Evolutionary conservation across 2,113 vertebrate genomes (phyloP), one percentile per base, ranked within the genome.

Genomic region (Motacilla alba): DNA sequence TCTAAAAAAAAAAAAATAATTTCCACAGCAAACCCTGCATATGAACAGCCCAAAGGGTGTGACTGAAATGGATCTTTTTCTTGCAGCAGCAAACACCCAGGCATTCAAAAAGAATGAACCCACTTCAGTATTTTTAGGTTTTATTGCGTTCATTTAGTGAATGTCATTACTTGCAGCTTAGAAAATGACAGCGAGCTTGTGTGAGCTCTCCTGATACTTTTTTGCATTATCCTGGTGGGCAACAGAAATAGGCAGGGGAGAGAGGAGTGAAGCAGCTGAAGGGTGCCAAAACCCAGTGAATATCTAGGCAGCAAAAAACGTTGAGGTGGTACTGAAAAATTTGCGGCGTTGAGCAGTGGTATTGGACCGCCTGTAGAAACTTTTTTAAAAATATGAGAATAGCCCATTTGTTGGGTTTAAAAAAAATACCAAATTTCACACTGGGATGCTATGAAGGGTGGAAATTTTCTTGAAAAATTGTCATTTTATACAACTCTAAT

Each of bases 401-500:
- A 90, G 83, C 60, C 94, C 49, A 13, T 96, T 96, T 93, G 83
- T 90, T 92, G 66, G 12, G 15, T 91, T 96, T 88, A 50, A 55
- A 95, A 91, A 95, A 96, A 81, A 75, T 23, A 94, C 27, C 86
- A 63, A 52, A 80, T 92, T 96, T 92, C 94, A 93, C 79, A 90
- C 85, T 81, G 93, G 85, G 85, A 75, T 94, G 92, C 76, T 95
- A 94, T 78, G 94, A 97, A 96, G 92, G 79, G 83, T 94, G 79
- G 93, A 96, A 94, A 95, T 96, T 95, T 96, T 96, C 95, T 96
- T 92, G 92, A 96, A 96, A 96, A 97, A 93, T 94, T 94, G 82
- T 94, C 92, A 93, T 96, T 97, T 97, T 96, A 96, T 92, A 93
- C 93, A 94, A 95, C 92, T 94, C 90, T 97, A 96, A 96, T 97